Evolutionary conservation across 2,113 vertebrate genomes (phyloP), one percentile per base, ranked within the genome.

Genomic region (Sigmodon hispidus): DNA sequence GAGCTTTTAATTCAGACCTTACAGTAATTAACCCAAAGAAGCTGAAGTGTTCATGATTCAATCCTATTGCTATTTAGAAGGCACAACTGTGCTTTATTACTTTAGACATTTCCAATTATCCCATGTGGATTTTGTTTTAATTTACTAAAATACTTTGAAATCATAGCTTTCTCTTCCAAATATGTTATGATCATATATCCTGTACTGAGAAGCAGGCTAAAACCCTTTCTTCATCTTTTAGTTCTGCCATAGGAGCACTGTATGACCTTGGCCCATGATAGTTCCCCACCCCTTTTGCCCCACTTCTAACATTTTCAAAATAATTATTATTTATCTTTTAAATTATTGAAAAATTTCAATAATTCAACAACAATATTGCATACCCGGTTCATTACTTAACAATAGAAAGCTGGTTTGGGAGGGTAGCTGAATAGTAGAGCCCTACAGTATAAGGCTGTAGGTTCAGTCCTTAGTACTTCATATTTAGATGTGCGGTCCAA

Each of bases 61-160:
- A 52, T 15, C 21, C 16, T 87, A 43, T 90, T 36, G 89, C 75
- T 34, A 94, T 24, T 91, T 40, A 70, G 29, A 70, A 12, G n/a
- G 75, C 55, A 93, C 1, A 61, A 89, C 50, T 7, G 61, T 63
- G 36, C 13, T 45, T 90, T 85, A 91, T 85, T 95, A 76, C n/a
- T 81, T 83, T 86, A 90, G 40, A 45, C 31, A 80, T 19, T 94
- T 16, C 34, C 81, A 83, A 52, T 92, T 88, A 55, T 90, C 26
- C 67, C 55, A 90, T 67, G 48, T 45, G 59, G 26, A n/a, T 61
- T 95, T 65, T 57, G n/a, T 57, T 84, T 96, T 79, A 90, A 65
- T 73, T 86, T 69, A 93, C 48, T 83, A 76, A 96, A 73, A 77
- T 84, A 87, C 5, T 95, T 94, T 65, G 19, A 92, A 94, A 31